phyloP scores from a whole-genome alignment of 1,140 invertebrate genomes.

The Microplitis demolitor region DNA sequence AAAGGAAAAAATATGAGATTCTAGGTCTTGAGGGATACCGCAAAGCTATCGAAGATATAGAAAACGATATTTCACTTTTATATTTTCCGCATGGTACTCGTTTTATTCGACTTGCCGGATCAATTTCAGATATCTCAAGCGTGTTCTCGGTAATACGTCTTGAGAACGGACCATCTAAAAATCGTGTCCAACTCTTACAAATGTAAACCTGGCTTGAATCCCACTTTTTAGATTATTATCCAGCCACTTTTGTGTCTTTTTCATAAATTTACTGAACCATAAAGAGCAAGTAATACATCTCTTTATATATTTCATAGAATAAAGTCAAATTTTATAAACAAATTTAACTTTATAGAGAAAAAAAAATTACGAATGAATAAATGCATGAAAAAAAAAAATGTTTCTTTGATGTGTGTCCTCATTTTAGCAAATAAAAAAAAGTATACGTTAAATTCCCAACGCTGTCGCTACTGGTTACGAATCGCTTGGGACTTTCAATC shows the following conservation, averaged over 20 bases:
- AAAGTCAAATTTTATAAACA: background rate
- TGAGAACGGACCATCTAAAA: conserved; percentile 12
- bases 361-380: background rate
- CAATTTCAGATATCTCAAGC: conserved; percentile 25
- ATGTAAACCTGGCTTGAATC: background rate
- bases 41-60: conserved; percentile 8
- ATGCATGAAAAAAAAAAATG: background rate
- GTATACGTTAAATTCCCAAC: background rate
- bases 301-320: background rate
- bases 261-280: background rate
- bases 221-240: background rate
- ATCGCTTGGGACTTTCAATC: conserved; percentile 16
- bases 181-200: background rate
- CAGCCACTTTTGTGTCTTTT: background rate
- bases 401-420: background rate
- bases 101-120: conserved; percentile 20
- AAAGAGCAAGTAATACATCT: background rate
- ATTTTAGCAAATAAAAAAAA: background rate
- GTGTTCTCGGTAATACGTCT: conserved; percentile 20
- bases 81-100: conserved; percentile 25
- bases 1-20: background rate
- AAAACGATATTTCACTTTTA: conserved; percentile 28
- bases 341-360: background rate
- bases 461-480: conserved; percentile 8
- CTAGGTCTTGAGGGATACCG: background rate